A percentile compares a stretch with the other conserved stretches of the same genome.
Conservation (phyloP, 2,888 invertebrate genomes). For the Phyllotreta striolata region DNA sequence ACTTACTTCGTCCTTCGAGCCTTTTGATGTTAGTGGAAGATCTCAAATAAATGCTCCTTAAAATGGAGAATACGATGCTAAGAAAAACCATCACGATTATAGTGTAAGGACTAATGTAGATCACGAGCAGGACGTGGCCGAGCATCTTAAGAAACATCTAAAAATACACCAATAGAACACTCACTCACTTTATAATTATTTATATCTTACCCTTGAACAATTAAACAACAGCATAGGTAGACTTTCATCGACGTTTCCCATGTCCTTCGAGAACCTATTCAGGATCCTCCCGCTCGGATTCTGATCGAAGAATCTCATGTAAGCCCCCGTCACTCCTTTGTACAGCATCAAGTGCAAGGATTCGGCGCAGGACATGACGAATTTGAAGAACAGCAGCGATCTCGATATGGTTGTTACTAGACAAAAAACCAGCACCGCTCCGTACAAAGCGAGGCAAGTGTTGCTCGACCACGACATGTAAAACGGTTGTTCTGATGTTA, state of each 20-base stretch:
- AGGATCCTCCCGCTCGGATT: constrained; percentile 83
- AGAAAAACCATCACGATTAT: constrained; percentile 64
- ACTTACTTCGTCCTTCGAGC: constrained; percentile 73
- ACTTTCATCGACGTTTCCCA: constrained; percentile 78
- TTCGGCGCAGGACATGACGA: constrained; percentile 72
- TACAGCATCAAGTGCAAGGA: constrained; percentile 62
- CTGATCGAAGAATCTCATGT: constrained; percentile 78
- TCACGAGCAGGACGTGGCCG: constrained; percentile 65
- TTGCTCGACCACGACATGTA: constrained; percentile 46
- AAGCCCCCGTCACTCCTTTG: constrained; percentile 63
- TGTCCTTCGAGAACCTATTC: constrained; percentile 82
- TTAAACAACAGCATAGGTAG: constrained; percentile 61
- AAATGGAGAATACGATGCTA: constrained; percentile 67
- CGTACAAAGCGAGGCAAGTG: constrained; percentile 69
- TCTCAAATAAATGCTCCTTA: constrained; percentile 71
- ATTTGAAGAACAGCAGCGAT: constrained; percentile 73
- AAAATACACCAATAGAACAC: constrained; percentile 31
- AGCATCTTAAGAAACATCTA: constrained; percentile 61
- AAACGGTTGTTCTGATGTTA: constrained; percentile 12
- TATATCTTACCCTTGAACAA: constrained; percentile 1
- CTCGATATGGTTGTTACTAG: constrained; percentile 68
- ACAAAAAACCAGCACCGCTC: constrained; percentile 62
- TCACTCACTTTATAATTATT: background rate
- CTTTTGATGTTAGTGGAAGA: constrained; percentile 76
- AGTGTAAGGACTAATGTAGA: constrained; percentile 64